A percentile compares a stretch with the other conserved stretches of the same genome.
These are phyloP conservation scores for Darevskia nairensis DNA, from an alignment of 2,797 vertebrate species.

Conservation along the genomic window DNA sequence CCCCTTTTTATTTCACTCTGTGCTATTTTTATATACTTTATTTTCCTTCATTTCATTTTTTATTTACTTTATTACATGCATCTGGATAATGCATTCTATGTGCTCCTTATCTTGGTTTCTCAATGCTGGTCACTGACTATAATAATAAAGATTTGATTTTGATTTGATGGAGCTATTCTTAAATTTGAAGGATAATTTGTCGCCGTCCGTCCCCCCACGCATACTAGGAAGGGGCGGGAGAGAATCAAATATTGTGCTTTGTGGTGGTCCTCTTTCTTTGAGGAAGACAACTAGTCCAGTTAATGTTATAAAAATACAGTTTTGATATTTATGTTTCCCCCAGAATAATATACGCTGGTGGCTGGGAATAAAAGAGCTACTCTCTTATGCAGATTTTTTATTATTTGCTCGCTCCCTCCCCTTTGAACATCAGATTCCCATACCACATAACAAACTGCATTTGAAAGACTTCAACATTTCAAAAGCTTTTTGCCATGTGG, in stretches of 20 bases:
- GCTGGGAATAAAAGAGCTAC: background rate
- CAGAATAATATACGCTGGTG: conserved; percentile 13
- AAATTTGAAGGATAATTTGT: background rate
- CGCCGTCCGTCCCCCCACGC: fast-evolving
- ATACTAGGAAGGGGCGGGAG: no score
- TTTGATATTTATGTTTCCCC: conserved; percentile 39
- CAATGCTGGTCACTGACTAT: no score
- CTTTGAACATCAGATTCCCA: background rate
- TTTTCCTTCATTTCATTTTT: no score
- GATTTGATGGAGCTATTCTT: no score
- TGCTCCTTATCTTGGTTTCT: no score
- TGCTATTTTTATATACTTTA: no score
- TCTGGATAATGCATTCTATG: no score
- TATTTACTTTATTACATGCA: no score
- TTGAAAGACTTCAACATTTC: background rate
- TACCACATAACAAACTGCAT: background rate
- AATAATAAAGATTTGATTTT: no score
- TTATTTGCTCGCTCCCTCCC: background rate
- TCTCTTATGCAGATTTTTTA: background rate
- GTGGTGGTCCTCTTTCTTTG: background rate
- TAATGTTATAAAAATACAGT: conserved; percentile 25
- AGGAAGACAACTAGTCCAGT: conserved; percentile 37
- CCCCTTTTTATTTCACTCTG: no score
- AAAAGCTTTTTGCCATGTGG: background rate
- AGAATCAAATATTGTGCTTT: background rate